Percentiles rank a stretch among this genome's conserved stretches.
phyloP scores from a whole-genome alignment of 2,888 invertebrate species.

The Microctonus hyperodae region DNA sequence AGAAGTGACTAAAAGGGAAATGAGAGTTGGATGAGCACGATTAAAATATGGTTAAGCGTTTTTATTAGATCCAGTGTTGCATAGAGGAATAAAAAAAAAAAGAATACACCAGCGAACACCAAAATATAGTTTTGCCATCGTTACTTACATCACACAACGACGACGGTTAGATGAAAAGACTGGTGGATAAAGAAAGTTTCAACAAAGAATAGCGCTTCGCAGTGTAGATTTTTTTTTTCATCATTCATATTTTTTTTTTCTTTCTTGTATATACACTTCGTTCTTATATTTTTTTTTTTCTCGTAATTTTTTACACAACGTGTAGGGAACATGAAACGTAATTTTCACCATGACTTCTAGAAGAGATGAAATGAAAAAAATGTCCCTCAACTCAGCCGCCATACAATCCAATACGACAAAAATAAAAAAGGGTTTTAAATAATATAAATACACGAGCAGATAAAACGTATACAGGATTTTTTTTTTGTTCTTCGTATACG shows the following conservation, averaged over 20 bases:
- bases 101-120: too few relatives aligned
- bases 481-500: too few relatives aligned
- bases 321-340: not conserved
- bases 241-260: not conserved
- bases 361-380: conserved; percentile 7
- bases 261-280: not conserved
- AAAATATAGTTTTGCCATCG: not conserved
- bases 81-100: too few relatives aligned
- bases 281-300: not conserved
- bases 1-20: too few relatives aligned
- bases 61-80: too few relatives aligned
- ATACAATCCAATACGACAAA: not conserved
- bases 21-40: not conserved
- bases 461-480: too few relatives aligned
- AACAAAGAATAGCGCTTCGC: conserved; percentile 37
- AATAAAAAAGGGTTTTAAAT: not conserved
- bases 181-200: conserved; percentile 41
- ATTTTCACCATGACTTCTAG: not conserved
- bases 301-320: not conserved
- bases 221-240: conserved; percentile 15
- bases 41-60: not conserved
- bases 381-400: not conserved
- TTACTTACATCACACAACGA: conserved; percentile 1
- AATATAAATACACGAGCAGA: not conserved
- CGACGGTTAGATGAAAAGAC: conserved; percentile 31